phyloP scores from a whole-genome alignment of 2,113 vertebrate genomes.

The Meles meles region DNA sequence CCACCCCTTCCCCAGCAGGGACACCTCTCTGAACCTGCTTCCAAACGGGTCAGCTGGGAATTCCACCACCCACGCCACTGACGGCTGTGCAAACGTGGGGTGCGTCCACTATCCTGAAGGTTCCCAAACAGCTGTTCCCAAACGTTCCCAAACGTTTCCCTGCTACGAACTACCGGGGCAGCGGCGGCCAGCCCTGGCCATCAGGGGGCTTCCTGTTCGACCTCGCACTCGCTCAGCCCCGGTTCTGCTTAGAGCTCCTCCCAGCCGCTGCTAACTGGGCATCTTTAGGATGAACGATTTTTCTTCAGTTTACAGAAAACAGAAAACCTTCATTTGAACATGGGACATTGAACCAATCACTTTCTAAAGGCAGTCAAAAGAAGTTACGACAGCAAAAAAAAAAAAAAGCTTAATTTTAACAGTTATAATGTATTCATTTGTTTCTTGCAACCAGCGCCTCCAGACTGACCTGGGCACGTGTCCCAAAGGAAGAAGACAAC shows the following conservation, averaged over 20 bases:
- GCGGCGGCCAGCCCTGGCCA: background rate
- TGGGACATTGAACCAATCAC: background rate
- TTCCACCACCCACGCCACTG: background rate
- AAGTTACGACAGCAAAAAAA: accelerated
- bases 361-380: background rate
- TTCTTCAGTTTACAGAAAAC: background rate
- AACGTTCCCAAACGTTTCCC: accelerated
- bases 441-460: background rate
- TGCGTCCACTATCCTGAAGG: accelerated
- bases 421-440: background rate
- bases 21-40: background rate
- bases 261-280: background rate
- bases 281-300: background rate
- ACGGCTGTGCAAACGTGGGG: accelerated
- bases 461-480: background rate
- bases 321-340: background rate
- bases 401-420: background rate
- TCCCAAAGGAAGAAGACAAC: background rate
- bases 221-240: accelerated
- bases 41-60: background rate
- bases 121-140: accelerated
- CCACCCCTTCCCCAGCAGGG: background rate
- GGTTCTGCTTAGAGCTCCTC: background rate
- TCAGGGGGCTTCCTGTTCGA: background rate
- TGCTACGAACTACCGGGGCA: background rate